Percentiles rank a stretch among this genome's conserved stretches.
Evolutionary conservation across 2,113 vertebrate genomes (phyloP).

Genomic region (Syngnathus scovelli): DNA sequence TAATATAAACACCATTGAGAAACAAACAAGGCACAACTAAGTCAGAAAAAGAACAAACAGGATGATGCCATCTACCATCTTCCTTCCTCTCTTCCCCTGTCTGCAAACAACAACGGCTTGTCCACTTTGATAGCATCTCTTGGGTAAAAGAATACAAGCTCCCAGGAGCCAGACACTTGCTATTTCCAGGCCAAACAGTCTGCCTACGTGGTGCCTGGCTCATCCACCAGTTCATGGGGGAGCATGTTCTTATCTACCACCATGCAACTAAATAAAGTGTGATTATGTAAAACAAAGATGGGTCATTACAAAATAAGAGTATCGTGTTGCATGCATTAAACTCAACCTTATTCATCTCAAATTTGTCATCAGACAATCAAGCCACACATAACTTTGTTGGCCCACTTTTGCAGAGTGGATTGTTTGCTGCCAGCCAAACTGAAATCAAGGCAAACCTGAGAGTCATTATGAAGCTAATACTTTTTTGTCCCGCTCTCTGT

Average conservation of each 20-base stretch:
- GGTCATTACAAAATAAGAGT: neutral
- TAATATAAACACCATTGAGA: no score
- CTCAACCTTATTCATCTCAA: slow-evolving; percentile 20
- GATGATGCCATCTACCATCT: slow-evolving; percentile 37
- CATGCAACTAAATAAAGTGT: neutral
- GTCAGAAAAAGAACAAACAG: slow-evolving; percentile 45
- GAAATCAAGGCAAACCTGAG: slow-evolving; percentile 58
- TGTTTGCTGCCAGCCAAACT: slow-evolving; percentile 27
- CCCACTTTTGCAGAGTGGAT: slow-evolving; percentile 47
- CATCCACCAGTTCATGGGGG: slow-evolving; percentile 28
- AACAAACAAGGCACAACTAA: slow-evolving; percentile 13
- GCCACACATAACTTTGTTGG: slow-evolving; percentile 26
- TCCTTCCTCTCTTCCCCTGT: slow-evolving; percentile 46
- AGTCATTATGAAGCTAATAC: slow-evolving; percentile 40
- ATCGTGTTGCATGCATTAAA: neutral
- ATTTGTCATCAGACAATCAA: slow-evolving; percentile 42
- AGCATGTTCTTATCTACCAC: neutral
- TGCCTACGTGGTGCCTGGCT: slow-evolving; percentile 52
- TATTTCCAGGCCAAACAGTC: slow-evolving; percentile 48
- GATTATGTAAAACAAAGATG: neutral
- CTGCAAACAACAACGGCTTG: slow-evolving; percentile 17
- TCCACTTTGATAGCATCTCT: slow-evolving; percentile 51
- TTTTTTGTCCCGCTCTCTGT: slow-evolving; percentile 17
- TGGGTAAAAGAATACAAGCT: slow-evolving; percentile 29
- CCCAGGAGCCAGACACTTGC: slow-evolving; percentile 24